phyloP scores from a whole-genome alignment of 1,140 invertebrate genomes.

The Lasioglossum baleicum region DNA sequence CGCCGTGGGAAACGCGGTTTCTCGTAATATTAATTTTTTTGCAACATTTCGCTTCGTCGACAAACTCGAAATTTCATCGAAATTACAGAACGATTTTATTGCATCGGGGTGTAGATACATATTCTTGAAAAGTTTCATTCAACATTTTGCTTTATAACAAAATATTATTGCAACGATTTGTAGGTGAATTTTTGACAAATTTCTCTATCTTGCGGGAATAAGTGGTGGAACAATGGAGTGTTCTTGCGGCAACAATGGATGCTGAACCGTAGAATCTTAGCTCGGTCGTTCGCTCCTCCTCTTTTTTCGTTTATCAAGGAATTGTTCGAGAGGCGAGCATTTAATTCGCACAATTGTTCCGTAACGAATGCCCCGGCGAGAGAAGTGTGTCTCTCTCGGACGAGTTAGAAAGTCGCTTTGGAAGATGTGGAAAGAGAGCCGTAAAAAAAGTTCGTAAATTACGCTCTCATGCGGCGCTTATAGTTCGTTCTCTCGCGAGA shows the following conservation, averaged over 20 bases:
- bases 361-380: not conserved
- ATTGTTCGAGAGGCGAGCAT: not conserved
- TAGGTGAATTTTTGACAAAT: too few relatives aligned
- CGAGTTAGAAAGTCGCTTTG: conserved; percentile 34
- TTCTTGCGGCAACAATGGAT: not conserved
- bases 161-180: not conserved
- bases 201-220: too few relatives aligned
- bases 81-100: too few relatives aligned
- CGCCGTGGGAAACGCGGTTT: not conserved
- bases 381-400: conserved; percentile 7
- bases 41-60: not conserved
- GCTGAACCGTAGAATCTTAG: too few relatives aligned
- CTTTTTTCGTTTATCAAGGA: not conserved
- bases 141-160: too few relatives aligned
- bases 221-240: too few relatives aligned
- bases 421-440: conserved; percentile 28
- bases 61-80: too few relatives aligned
- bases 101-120: too few relatives aligned
- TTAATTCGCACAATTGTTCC: conserved; percentile 35
- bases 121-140: too few relatives aligned
- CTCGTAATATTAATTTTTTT: not conserved
- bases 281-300: not conserved
- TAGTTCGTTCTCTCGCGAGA: too few relatives aligned
- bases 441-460: conserved; percentile 22
- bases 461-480: conserved; percentile 23